These are phyloP conservation scores for Elephas maximus DNA, from an alignment of 2,113 vertebrate genomes.

Conservation along the genomic window DNA sequence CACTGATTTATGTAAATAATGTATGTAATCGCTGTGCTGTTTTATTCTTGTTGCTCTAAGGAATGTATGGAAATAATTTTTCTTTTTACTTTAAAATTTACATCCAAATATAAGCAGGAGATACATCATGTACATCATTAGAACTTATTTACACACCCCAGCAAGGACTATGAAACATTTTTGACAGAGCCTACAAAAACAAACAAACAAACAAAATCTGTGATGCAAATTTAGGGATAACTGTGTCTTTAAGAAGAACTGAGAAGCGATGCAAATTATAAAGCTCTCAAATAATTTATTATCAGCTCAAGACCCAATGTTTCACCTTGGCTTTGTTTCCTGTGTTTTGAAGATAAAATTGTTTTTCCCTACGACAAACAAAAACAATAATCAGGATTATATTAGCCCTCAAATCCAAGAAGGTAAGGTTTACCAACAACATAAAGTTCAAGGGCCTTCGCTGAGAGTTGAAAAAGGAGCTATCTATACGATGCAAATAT, in stretches of 20 bases:
- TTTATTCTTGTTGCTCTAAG: not conserved
- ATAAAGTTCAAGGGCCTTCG: not conserved
- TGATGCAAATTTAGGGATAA: not conserved
- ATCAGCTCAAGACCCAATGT: not conserved
- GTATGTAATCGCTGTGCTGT: not conserved
- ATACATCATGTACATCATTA: not conserved
- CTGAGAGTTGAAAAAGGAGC: not conserved
- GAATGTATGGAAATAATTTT: not conserved
- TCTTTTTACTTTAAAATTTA: slow-evolving; percentile 2
- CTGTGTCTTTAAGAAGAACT: not conserved
- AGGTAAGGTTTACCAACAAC: no score
- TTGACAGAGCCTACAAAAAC: not conserved
- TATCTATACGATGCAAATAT: not conserved
- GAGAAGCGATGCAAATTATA: not conserved
- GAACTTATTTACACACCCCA: not conserved
- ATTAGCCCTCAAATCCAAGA: not conserved
- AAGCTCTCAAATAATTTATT: not conserved
- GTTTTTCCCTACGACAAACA: not conserved
- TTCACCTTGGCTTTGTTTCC: not conserved
- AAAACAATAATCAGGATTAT: not conserved
- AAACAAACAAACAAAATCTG: not conserved
- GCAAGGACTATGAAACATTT: not conserved
- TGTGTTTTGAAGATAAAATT: not conserved
- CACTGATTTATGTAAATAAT: not conserved
- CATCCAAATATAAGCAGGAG: not conserved